Percentiles rank a stretch among this genome's conserved stretches.
Conservation (phyloP, 2,797 vertebrate genomes). For the Acrossocheilus fasciatus region DNA sequence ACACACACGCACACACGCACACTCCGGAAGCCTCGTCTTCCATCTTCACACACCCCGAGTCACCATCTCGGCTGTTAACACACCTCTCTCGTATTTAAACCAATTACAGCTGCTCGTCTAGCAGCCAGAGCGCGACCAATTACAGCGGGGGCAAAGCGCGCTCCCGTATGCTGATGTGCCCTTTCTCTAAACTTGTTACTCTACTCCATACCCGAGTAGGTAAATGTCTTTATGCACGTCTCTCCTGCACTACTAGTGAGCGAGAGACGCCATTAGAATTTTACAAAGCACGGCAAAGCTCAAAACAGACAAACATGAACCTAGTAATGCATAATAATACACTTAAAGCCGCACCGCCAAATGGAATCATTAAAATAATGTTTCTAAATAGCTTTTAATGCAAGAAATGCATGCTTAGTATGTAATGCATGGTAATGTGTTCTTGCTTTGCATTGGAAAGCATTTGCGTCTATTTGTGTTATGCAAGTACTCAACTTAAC, state of each 20-base stretch:
- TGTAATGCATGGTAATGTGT: not conserved
- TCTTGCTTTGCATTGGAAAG: not conserved
- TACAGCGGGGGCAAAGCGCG: constrained; percentile 31
- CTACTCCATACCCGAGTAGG: constrained; percentile 26
- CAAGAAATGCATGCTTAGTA: not conserved
- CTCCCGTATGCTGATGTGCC: constrained; percentile 36
- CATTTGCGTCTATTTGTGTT: not conserved
- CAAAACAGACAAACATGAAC: not conserved
- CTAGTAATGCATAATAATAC: not conserved
- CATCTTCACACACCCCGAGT: constrained; percentile 40
- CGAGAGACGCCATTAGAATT: not conserved
- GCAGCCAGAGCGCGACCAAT: constrained; percentile 43
- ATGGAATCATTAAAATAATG: not conserved
- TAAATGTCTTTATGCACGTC: constrained; percentile 32
- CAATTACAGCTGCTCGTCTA: constrained; percentile 53
- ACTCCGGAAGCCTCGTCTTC: not conserved
- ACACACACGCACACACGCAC: not conserved
- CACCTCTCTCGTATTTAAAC: constrained; percentile 53
- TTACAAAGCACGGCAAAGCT: not conserved
- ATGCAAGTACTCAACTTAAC: not conserved
- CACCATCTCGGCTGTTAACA: constrained; percentile 42
- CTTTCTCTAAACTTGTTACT: constrained; percentile 40
- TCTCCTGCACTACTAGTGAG: not conserved
- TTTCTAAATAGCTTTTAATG: constrained; percentile 9
- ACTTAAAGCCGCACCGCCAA: not conserved